Evolutionary conservation across 2,888 invertebrate species (phyloP).

Genomic region (Magallana nippona): DNA sequence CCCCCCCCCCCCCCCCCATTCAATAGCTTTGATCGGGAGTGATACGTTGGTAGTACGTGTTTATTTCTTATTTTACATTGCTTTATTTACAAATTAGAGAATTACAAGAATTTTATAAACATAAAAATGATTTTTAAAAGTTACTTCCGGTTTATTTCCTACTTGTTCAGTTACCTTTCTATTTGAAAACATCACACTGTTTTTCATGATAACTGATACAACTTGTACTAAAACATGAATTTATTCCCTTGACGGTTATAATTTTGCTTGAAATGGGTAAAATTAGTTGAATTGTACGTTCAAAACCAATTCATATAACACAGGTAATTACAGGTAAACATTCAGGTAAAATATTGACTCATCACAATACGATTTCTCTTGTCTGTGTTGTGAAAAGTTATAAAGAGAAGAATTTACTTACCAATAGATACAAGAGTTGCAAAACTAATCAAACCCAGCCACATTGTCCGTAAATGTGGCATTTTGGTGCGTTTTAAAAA

Average conservation of each 20-base stretch:
- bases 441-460: slow-evolving; percentile 3
- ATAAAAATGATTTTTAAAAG: background rate
- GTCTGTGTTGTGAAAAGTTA: background rate
- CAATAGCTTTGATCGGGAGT: no score
- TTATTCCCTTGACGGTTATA: no score
- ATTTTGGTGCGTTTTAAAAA: slow-evolving; percentile 6
- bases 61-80: background rate
- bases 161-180: no score
- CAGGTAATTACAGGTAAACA: background rate
- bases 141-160: slow-evolving; percentile 17
- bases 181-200: background rate
- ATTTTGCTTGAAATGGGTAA: background rate
- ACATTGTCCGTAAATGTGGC: slow-evolving; percentile 19
- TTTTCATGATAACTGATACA: background rate
- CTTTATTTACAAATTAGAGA: background rate
- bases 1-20: no score
- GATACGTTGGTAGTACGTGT: no score
- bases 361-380: no score
- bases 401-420: background rate
- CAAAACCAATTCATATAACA: no score
- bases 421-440: background rate
- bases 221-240: no score
- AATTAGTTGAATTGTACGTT: no score
- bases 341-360: no score
- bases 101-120: background rate